Evolutionary conservation across 2,113 vertebrate species (phyloP).

Genomic region (Stigmatopora argus): DNA sequence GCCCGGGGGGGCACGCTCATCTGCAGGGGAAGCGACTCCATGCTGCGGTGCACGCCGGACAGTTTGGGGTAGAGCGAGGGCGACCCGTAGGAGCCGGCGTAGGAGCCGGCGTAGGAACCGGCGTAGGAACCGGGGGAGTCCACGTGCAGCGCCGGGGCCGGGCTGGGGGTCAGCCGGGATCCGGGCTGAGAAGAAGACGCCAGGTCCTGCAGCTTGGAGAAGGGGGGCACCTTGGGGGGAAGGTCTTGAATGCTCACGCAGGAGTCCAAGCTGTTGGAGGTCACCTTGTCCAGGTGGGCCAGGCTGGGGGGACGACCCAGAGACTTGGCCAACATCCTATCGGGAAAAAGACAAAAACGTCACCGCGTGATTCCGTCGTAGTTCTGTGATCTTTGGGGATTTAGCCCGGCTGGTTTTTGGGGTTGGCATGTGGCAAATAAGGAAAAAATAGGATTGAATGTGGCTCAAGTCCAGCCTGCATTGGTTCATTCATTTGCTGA

Average conservation of each 20-base stretch:
- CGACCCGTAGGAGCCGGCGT: slow-evolving; percentile 79
- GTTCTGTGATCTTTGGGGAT: too few relatives aligned
- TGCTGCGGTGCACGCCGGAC: slow-evolving; percentile 86
- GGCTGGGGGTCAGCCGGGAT: slow-evolving; percentile 84
- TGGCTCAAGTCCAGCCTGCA: too few relatives aligned
- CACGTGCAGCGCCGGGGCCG: slow-evolving; percentile 91
- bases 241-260: slow-evolving; percentile 77
- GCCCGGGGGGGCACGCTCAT: slow-evolving; percentile 83
- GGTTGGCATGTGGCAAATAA: too few relatives aligned
- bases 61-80: slow-evolving; percentile 88
- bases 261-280: slow-evolving; percentile 92
- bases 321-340: slow-evolving; percentile 82
- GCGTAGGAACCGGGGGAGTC: slow-evolving; percentile 89
- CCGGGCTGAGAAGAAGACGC: slow-evolving; percentile 50
- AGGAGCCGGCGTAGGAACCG: slow-evolving; percentile 5
- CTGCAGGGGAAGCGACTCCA: slow-evolving; percentile 93
- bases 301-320: slow-evolving; percentile 83
- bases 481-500: too few relatives aligned
- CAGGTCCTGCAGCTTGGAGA: slow-evolving; percentile 81
- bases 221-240: slow-evolving; percentile 70
- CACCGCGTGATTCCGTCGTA: background rate
- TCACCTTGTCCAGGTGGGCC: slow-evolving; percentile 90
- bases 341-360: background rate
- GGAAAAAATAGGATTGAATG: too few relatives aligned
- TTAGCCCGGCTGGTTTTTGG: too few relatives aligned